A percentile compares a stretch with the other conserved stretches of the same genome.
phyloP scores from a whole-genome alignment of 53 echinoderm and acorn worm species.

The Astropecten irregularis region DNA sequence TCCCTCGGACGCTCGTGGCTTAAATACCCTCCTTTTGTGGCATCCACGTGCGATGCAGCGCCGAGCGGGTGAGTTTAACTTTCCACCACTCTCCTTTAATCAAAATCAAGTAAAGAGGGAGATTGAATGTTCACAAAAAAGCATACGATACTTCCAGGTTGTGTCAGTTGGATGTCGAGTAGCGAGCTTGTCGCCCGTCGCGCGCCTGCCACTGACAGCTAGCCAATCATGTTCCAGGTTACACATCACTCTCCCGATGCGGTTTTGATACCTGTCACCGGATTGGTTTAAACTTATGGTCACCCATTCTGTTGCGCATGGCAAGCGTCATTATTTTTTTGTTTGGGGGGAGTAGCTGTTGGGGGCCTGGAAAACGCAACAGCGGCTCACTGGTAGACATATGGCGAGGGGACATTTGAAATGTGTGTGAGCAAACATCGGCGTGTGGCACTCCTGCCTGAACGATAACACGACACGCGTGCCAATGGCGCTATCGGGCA shows the following conservation, averaged over 20 bases:
- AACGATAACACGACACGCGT: slow-evolving; percentile 41
- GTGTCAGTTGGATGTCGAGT: background rate
- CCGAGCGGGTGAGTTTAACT: slow-evolving; percentile 41
- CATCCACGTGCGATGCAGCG: slow-evolving; percentile 37
- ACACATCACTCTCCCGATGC: background rate
- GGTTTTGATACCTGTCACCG: background rate
- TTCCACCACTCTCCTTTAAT: slow-evolving; percentile 14
- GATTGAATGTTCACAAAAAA: slow-evolving; percentile 3
- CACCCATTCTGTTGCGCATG: slow-evolving; percentile 6
- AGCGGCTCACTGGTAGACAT: slow-evolving; percentile 65
- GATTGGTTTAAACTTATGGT: slow-evolving; percentile 38
- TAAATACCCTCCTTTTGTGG: slow-evolving; percentile 34
- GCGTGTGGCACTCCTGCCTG: slow-evolving; percentile 49
- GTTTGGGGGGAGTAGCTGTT: background rate
- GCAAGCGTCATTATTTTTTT: background rate
- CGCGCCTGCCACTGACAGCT: background rate
- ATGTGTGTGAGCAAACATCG: slow-evolving; percentile 49
- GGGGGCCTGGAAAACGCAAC: slow-evolving; percentile 38
- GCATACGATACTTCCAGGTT: slow-evolving; percentile 14
- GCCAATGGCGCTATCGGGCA: too few relatives aligned
- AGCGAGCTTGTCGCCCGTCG: background rate
- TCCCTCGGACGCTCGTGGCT: slow-evolving; percentile 21
- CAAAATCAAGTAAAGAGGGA: slow-evolving; percentile 3
- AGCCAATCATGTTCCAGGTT: slow-evolving; percentile 17
- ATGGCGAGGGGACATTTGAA: slow-evolving; percentile 53